Conservation (phyloP, 2,888 invertebrate genomes). For the Synanthedon myopaeformis region DNA sequence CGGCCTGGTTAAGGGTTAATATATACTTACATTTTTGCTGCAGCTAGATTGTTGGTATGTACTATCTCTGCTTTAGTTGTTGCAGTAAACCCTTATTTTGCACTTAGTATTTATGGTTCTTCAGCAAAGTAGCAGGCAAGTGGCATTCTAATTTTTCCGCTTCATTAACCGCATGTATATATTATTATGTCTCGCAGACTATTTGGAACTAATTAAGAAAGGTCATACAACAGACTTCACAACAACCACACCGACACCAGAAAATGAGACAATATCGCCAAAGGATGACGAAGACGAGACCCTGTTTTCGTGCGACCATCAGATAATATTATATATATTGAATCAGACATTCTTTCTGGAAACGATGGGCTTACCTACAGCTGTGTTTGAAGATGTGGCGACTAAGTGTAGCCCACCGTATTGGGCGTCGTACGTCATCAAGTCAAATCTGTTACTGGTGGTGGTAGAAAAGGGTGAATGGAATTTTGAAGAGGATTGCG, state of each 20-base stretch:
- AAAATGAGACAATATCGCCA: slow-evolving; percentile 30
- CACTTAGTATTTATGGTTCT: neutral
- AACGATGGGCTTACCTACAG: slow-evolving; percentile 32
- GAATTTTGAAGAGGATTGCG: slow-evolving; percentile 28
- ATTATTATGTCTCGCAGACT: slow-evolving; percentile 34
- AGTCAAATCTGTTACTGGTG: slow-evolving; percentile 83
- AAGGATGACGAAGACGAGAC: slow-evolving; percentile 51
- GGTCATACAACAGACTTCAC: slow-evolving; percentile 22
- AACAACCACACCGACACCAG: slow-evolving; percentile 19
- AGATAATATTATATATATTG: slow-evolving; percentile 76
- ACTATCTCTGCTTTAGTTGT: slow-evolving; percentile 1
- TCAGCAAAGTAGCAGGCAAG: neutral
- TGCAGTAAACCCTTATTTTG: neutral
- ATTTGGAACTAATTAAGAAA: slow-evolving; percentile 26
- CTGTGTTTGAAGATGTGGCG: slow-evolving; percentile 32
- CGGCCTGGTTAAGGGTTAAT: no score
- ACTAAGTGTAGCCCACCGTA: slow-evolving; percentile 60
- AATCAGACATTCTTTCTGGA: slow-evolving; percentile 69
- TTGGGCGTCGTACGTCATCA: slow-evolving; percentile 78
- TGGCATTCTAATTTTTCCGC: slow-evolving; percentile 33
- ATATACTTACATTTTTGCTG: neutral
- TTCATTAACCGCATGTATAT: slow-evolving; percentile 45
- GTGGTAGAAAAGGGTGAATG: slow-evolving; percentile 70
- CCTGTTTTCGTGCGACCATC: slow-evolving; percentile 78
- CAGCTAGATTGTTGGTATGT: neutral